Conservation (phyloP, 2,888 invertebrate genomes). For the Protophormia terraenovae region DNA sequence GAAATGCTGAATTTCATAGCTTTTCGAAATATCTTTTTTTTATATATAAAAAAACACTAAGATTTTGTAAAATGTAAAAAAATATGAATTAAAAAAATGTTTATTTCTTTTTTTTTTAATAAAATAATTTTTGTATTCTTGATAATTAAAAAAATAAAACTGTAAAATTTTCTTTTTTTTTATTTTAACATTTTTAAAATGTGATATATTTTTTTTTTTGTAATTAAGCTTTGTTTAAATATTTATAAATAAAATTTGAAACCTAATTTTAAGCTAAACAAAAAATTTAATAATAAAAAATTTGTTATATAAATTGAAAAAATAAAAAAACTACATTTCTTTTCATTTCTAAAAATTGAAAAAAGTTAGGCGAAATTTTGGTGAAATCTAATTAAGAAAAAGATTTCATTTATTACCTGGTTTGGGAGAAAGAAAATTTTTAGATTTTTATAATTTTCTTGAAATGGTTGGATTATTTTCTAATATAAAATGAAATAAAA, state of each 20-base stretch:
- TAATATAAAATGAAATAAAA: too few relatives aligned
- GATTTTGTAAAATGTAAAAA: slow-evolving; percentile 36
- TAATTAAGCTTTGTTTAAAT: slow-evolving; percentile 53
- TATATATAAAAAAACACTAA: slow-evolving; percentile 4
- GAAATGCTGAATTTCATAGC: background rate
- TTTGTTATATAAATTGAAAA: slow-evolving; percentile 31
- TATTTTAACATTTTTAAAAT: slow-evolving; percentile 50
- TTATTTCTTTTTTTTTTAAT: background rate
- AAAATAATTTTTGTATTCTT: too few relatives aligned
- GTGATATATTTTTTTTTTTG: slow-evolving; percentile 47
- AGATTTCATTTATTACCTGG: too few relatives aligned
- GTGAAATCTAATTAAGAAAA: background rate
- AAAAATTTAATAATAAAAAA: slow-evolving; percentile 24
- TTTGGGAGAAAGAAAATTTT: too few relatives aligned
- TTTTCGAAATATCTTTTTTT: background rate
- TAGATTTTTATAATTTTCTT: too few relatives aligned
- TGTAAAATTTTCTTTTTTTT: background rate
- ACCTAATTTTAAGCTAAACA: slow-evolving; percentile 31
- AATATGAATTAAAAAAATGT: too few relatives aligned
- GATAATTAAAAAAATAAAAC: too few relatives aligned
- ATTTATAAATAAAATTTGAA: slow-evolving; percentile 38
- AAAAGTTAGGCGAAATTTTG: background rate
- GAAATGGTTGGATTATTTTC: too few relatives aligned
- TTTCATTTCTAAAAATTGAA: slow-evolving; percentile 11
- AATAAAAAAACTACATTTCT: slow-evolving; percentile 9